Base-by-base conservation (phyloP, 2,888 invertebrate genomes). In the Drosophila falleni region DNA sequence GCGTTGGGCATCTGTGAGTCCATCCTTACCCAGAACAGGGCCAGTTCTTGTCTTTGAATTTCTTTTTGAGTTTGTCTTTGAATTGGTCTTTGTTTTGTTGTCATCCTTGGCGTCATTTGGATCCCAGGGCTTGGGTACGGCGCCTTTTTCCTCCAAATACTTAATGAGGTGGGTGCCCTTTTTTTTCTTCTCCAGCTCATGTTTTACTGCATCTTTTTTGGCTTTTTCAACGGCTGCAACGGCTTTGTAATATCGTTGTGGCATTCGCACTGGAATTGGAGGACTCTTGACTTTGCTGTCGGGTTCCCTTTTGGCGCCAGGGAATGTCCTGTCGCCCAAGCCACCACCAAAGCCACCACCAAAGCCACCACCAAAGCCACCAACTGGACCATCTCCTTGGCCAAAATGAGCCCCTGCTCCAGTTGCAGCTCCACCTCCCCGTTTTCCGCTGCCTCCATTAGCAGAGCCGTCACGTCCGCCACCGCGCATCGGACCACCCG, bases 131-230 rank as follows among this genome's bases (percentile, higher is more conserved):
- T 16, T 49, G 5, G 44, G 19, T 6, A 79, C 33, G 0, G 76
- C 16, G 0, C 74, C 75, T 5, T 61, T 49, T 37, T 71, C 60
- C 26, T 72, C 62, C 11, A 83, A 19, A 55, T 89, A 88, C 46
- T 62, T 65, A 59, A 85, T 76, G 46, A 87, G 75, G 51, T 89
- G 53, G 6, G 75, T 65, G 31, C 69, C 69, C 46, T 66, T 64
- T 42, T 66, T 71, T 5, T 42, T 73, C 16, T 44, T 35, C 5
- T 37, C 55, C 19, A 59, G 15, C 37, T 47, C 53, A 0, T 46
- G 55, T 0, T 39, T 0, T 0, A 29, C 33, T 19, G 66, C 60
- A 55, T 65, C 73, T 26, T 59, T 58, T 46, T 54, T 49, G 15
- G 44, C 69, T 31, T 62, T 56, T 2, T 26, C 59, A 11, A 59